Evolutionary conservation across 2,113 vertebrate species (phyloP), one percentile per base, ranked within the genome.

Genomic region (Laterallus jamaicensis): DNA sequence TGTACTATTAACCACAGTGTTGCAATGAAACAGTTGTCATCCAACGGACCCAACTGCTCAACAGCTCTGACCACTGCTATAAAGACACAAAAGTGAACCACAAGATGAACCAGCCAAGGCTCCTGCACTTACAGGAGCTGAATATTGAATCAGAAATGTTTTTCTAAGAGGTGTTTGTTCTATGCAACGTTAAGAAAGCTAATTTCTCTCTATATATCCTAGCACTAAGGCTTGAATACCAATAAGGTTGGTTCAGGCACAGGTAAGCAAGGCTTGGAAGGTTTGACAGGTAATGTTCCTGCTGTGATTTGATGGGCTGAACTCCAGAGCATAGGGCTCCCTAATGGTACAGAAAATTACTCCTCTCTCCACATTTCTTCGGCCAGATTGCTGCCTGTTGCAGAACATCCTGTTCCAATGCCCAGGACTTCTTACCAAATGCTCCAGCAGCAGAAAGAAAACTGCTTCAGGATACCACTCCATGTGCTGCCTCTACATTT

Each of bases 321-420:
- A 77, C 24, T 93, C 55, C 71, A 93, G 55, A 93, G 14, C 11
- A 62, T 37, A 75, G 82, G 69, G 21, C 13, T 88, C 56, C 42
- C 19, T 84, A 86, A 81, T 64, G 49, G 29, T n/a, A 93, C 15
- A 82, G 66, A 88, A 93, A 92, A 88, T 88, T 81, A 75, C 31
- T 86, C 39, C 17, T 26, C 9, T 63, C 0, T 14, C 68, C 62
- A n/a, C 22, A 32, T 69, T 90, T 66, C 32, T 85, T 50, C 37
- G 77, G 31, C 21, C 42, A 84, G 68, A 93, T 66, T 68, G 10
- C n/a, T 82, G 47, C 56, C 22, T 91, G 40, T 88, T 82, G 54
- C 37, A 79, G 39, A 93, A 44, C 7, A 82, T 21, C 24, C 35
- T 91, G 17, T 67, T 77, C 60, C 64, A 77, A 37, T 29, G n/a